A percentile compares a stretch with the other conserved stretches of the same genome.
Evolutionary conservation across 2,888 invertebrate species (phyloP).

Genomic region (Meteorus colon): DNA sequence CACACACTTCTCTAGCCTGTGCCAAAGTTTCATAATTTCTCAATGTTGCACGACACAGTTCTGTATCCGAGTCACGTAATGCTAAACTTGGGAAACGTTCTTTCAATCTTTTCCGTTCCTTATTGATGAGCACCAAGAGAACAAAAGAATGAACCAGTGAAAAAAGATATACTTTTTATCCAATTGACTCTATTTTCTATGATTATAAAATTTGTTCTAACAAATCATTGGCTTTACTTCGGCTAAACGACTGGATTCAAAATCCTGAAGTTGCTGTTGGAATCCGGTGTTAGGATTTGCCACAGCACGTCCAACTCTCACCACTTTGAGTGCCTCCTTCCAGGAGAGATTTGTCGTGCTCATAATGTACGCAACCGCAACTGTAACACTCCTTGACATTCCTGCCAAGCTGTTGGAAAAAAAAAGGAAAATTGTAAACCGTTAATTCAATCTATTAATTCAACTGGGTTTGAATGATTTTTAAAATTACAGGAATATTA

Average conservation of each 20-base stretch:
- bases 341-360: conserved; percentile 91
- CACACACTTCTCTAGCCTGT: conserved; percentile 86
- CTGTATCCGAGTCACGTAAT: conserved; percentile 81
- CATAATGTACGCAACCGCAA: conserved; percentile 97
- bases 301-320: conserved; percentile 91
- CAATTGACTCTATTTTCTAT: neutral
- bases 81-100: conserved; percentile 89
- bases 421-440: conserved; percentile 39
- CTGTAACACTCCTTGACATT: conserved; percentile 96
- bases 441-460: conserved; percentile 2
- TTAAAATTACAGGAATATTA: neutral
- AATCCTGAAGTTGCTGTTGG: conserved; percentile 94
- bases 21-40: conserved; percentile 89
- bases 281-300: conserved; percentile 98
- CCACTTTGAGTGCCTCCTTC: conserved; percentile 95
- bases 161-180: neutral
- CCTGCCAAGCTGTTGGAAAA: conserved; percentile 86
- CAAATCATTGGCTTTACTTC: conserved; percentile 77
- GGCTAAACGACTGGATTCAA: conserved; percentile 84
- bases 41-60: conserved; percentile 85
- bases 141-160: neutral
- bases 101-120: conserved; percentile 89
- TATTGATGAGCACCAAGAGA: conserved; percentile 48
- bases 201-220: neutral
- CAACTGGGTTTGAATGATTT: neutral